Conservation (phyloP, 2,113 vertebrate species). For the Pelodiscus sinensis region DNA sequence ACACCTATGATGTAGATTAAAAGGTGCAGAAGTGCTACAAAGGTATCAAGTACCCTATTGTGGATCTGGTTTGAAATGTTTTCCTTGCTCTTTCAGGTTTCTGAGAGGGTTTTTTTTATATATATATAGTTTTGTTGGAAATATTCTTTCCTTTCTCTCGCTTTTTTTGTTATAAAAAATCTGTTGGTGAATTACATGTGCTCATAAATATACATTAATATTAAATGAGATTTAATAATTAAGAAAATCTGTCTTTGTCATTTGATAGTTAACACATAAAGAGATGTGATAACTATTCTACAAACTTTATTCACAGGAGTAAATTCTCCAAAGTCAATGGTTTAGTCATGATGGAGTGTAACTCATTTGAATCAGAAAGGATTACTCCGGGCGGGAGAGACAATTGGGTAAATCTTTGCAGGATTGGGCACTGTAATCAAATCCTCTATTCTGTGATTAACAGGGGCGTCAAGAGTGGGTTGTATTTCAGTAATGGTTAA, state of each 20-base stretch:
- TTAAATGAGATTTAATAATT: not conserved
- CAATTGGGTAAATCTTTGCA: not conserved
- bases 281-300: not conserved
- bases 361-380: not conserved
- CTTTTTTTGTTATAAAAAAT: not conserved
- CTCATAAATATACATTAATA: slow-evolving; percentile 5
- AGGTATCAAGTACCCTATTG: not conserved
- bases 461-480: too few species aligned
- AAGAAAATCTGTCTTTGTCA: not conserved
- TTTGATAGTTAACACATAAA: not conserved
- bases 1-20: not conserved
- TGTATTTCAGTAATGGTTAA: too few species aligned
- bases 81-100: not conserved
- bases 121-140: not conserved
- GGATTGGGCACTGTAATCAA: too few species aligned
- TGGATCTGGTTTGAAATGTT: not conserved
- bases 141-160: not conserved
- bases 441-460: too few species aligned
- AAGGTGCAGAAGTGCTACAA: not conserved
- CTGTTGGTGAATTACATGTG: not conserved
- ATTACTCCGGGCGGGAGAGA: not conserved
- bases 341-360: not conserved
- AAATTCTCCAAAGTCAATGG: not conserved
- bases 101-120: not conserved
- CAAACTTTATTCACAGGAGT: not conserved